A percentile compares a stretch with the other conserved stretches of the same genome.
Evolutionary conservation across 2,797 vertebrate genomes (phyloP).

Genomic region (Avahi laniger): DNA sequence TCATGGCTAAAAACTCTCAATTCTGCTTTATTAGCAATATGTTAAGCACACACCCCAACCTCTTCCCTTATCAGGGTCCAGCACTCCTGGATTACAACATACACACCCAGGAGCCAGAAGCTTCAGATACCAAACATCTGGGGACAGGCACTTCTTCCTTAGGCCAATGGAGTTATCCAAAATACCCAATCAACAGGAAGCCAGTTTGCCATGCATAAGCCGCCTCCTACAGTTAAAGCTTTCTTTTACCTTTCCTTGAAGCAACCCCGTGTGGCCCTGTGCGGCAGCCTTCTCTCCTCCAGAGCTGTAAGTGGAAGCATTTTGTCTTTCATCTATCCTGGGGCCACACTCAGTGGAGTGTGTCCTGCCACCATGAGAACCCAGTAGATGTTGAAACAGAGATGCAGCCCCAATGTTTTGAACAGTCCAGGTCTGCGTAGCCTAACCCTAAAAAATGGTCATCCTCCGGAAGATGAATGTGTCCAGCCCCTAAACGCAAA

Average conservation of each 20-base stretch:
- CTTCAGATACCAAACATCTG: not conserved
- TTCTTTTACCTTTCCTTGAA: not conserved
- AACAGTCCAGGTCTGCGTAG: too few species aligned
- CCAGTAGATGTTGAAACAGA: not conserved
- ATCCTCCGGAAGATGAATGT: not conserved
- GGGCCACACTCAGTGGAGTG: fast-evolving
- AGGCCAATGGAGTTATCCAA: not conserved
- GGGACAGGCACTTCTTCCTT: not conserved
- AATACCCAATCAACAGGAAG: not conserved
- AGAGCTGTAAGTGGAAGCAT: not conserved
- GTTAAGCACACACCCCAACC: fast-evolving
- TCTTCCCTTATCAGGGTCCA: not conserved
- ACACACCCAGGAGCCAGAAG: not conserved
- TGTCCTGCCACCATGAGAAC: not conserved
- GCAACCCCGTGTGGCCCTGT: fast-evolving
- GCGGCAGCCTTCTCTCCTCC: not conserved
- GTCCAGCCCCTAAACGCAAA: fast-evolving
- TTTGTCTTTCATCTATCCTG: not conserved
- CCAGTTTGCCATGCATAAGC: not conserved
- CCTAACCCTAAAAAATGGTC: not conserved
- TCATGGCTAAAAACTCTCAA: not conserved
- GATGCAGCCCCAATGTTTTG: not conserved
- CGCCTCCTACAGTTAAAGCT: not conserved
- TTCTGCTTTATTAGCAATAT: not conserved
- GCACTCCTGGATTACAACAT: not conserved